Evolutionary conservation across 2,797 vertebrate genomes (phyloP).

Genomic region (Mycteria americana): DNA sequence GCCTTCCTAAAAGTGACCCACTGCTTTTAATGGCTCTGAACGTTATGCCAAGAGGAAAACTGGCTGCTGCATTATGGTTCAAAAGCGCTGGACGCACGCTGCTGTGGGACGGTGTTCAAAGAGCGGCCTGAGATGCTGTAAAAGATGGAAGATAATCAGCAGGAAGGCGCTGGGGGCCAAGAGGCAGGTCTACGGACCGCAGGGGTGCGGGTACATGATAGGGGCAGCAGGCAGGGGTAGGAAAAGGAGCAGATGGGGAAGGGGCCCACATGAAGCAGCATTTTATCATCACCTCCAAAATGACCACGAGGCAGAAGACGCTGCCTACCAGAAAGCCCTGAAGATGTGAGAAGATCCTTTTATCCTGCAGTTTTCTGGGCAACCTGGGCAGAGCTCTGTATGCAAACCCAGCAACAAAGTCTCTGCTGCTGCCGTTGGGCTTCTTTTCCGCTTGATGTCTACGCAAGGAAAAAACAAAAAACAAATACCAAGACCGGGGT

Average conservation of each 20-base stretch:
- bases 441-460: background rate
- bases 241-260: background rate
- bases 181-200: background rate
- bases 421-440: background rate
- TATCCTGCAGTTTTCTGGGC: background rate
- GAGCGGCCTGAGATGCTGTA: background rate
- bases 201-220: rapidly evolving
- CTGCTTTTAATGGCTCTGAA: background rate
- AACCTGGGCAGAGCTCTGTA: background rate
- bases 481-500: background rate
- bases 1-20: background rate
- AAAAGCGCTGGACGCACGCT: background rate
- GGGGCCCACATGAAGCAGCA: background rate
- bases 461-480: background rate
- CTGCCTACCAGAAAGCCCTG: background rate
- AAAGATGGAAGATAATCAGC: background rate
- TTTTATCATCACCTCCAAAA: background rate
- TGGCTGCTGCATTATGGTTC: rapidly evolving
- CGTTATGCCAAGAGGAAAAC: rapidly evolving
- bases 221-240: rapidly evolving
- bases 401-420: background rate
- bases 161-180: background rate
- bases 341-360: background rate
- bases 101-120: rapidly evolving
- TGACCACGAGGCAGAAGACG: background rate